Percentiles rank a stretch among this genome's conserved stretches.
These are phyloP conservation scores for Athetis lepigone DNA, from an alignment of 2,888 invertebrate species.

Conservation along the genomic window DNA sequence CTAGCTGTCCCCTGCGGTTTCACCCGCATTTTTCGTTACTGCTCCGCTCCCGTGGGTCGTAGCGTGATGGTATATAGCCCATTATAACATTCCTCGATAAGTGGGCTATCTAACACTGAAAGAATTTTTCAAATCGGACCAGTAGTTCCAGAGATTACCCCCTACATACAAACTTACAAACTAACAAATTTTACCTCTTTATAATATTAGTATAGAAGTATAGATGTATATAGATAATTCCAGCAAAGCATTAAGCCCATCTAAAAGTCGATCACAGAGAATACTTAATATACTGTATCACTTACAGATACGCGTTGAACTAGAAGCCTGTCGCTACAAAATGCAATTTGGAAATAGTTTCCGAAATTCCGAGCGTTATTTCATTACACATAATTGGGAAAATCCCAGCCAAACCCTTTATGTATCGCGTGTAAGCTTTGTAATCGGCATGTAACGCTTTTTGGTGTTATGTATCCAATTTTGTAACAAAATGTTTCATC, in stretches of 20 bases:
- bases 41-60: no score
- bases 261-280: conserved; percentile 3
- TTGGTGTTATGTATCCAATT: conserved; percentile 1
- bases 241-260: not conserved
- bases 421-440: conserved; percentile 5
- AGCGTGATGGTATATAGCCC: no score
- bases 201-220: not conserved
- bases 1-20: no score
- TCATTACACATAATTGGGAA: conserved; percentile 33
- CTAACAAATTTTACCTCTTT: not conserved
- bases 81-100: no score
- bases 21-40: no score
- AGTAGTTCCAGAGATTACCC: no score
- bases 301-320: conserved; percentile 11
- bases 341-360: conserved; percentile 35
- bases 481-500: no score
- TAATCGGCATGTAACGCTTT: not conserved
- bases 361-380: conserved; percentile 35
- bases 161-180: no score
- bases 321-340: conserved; percentile 29
- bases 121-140: no score
- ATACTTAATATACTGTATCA: conserved; percentile 20
- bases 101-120: no score
- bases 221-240: no score
- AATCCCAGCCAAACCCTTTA: conserved; percentile 28